These are phyloP conservation scores for Torymus aiolomorphi DNA, from an alignment of 2,888 invertebrate genomes.

Conservation along the genomic window DNA sequence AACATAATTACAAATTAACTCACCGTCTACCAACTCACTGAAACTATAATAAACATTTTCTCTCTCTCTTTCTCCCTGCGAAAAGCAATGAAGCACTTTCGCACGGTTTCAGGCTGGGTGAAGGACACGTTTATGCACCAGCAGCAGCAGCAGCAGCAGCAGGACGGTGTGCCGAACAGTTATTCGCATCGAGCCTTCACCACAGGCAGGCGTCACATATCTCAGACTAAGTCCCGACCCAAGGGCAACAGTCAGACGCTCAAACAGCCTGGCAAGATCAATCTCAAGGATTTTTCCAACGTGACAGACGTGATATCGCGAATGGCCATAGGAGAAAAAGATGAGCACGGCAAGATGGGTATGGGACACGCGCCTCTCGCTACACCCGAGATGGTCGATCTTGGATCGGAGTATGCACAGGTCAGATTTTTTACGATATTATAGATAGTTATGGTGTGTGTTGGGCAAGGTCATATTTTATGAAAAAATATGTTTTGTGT, in stretches of 20 bases:
- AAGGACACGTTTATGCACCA: slow-evolving; percentile 77
- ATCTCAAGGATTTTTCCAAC: slow-evolving; percentile 91
- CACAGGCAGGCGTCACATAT: slow-evolving; percentile 81
- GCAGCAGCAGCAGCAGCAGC: slow-evolving; percentile 71
- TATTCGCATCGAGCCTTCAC: slow-evolving; percentile 84
- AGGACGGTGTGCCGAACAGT: slow-evolving; percentile 78
- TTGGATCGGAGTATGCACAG: slow-evolving; percentile 86
- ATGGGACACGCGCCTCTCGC: slow-evolving; percentile 84
- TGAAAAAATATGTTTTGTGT: too few relatives aligned
- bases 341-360: slow-evolving; percentile 68
- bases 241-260: slow-evolving; percentile 83
- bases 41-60: slow-evolving; percentile 34
- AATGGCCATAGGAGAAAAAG: slow-evolving; percentile 78
- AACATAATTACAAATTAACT: background rate
- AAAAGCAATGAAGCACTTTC: slow-evolving; percentile 59
- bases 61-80: slow-evolving; percentile 47
- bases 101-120: slow-evolving; percentile 76
- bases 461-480: too few relatives aligned
- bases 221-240: slow-evolving; percentile 80
- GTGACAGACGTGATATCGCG: slow-evolving; percentile 90
- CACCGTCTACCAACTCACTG: background rate
- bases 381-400: slow-evolving; percentile 85
- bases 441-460: too few relatives aligned
- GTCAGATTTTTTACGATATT: slow-evolving; percentile 19
- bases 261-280: slow-evolving; percentile 92